These are phyloP conservation scores for Metellina segmentata DNA, from an alignment of 2,888 invertebrate species.

Conservation along the genomic window DNA sequence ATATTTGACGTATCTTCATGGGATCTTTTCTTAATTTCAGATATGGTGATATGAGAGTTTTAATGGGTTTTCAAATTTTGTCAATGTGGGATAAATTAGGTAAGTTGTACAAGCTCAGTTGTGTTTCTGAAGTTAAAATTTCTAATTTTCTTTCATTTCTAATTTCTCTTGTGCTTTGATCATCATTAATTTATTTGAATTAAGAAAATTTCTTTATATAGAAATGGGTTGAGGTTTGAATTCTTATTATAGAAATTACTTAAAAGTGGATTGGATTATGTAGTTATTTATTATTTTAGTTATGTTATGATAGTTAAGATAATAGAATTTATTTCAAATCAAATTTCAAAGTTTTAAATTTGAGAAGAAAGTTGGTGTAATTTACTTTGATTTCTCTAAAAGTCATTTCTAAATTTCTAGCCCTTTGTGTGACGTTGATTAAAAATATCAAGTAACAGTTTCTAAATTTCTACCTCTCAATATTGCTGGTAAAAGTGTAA, in stretches of 20 bases:
- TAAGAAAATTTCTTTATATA: not conserved
- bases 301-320: not conserved
- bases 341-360: too few relatives aligned
- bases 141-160: not conserved
- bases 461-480: not conserved
- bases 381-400: too few relatives aligned
- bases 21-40: conserved; percentile 76
- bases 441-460: too few relatives aligned
- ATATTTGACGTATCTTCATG: not conserved
- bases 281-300: not conserved
- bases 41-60: conserved; percentile 93
- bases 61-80: conserved; percentile 94
- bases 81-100: conserved; percentile 95
- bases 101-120: conserved; percentile 71
- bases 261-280: not conserved
- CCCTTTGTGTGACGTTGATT: too few relatives aligned
- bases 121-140: not conserved
- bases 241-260: not conserved
- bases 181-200: not conserved
- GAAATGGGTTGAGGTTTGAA: not conserved
- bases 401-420: not conserved
- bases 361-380: too few relatives aligned
- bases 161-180: too few relatives aligned
- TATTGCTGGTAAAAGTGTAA: too few relatives aligned
- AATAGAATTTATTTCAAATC: too few relatives aligned